Evolutionary conservation across 2,113 vertebrate species (phyloP).

Genomic region (Phaetusa simplex): DNA sequence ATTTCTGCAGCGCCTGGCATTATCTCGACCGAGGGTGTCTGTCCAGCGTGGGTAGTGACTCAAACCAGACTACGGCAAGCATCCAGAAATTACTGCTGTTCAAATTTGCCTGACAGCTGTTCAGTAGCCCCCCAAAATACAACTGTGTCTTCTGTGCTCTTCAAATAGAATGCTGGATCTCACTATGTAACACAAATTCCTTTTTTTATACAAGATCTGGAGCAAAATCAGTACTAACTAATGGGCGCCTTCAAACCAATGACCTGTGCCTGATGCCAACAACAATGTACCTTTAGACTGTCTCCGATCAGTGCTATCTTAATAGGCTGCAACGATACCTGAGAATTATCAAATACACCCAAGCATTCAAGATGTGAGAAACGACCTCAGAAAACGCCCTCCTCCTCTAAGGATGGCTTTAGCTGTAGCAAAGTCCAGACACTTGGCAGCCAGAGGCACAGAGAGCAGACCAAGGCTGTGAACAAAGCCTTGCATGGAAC

Average conservation of each 20-base stretch:
- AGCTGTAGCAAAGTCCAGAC: background rate
- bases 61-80: background rate
- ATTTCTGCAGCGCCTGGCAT: background rate
- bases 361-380: background rate
- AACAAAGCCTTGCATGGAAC: background rate
- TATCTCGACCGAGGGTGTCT: background rate
- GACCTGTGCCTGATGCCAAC: rapidly evolving
- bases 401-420: background rate
- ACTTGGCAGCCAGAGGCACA: background rate
- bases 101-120: background rate
- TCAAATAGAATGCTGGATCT: background rate
- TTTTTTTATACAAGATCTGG: background rate
- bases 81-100: background rate
- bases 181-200: background rate
- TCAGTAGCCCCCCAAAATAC: background rate
- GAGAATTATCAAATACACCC: background rate
- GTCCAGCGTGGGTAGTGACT: rapidly evolving
- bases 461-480: background rate
- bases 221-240: background rate
- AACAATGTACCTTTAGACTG: background rate
- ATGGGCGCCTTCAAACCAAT: background rate
- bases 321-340: background rate
- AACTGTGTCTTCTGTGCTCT: background rate
- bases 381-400: background rate
- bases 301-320: background rate